These are phyloP conservation scores for Drosophila macrospina DNA, from an alignment of 2,888 invertebrate species.

Conservation along the genomic window DNA sequence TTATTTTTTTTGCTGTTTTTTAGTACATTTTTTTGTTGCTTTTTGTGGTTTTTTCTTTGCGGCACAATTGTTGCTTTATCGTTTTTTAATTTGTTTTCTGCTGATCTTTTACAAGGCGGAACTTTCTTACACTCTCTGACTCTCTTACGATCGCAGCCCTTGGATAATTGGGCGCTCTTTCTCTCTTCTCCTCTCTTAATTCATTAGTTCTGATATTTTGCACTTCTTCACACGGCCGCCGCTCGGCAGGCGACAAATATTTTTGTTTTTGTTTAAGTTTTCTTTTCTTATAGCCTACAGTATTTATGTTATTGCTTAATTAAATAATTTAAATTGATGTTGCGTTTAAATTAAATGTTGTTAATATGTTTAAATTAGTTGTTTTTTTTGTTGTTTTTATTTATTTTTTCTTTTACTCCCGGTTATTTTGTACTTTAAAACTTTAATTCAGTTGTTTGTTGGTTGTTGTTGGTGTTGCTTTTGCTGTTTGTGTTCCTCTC, in stretches of 20 bases:
- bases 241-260: slow-evolving; percentile 42
- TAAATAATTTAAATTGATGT: slow-evolving; percentile 78
- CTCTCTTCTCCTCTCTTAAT: slow-evolving; percentile 15
- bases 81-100: slow-evolving; percentile 51
- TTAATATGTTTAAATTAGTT: slow-evolving; percentile 67
- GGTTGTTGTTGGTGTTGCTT: slow-evolving; percentile 64
- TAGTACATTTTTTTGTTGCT: slow-evolving; percentile 55
- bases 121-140: slow-evolving; percentile 40
- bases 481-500: slow-evolving; percentile 62
- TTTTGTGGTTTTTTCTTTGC: slow-evolving; percentile 64
- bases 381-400: slow-evolving; percentile 30
- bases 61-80: slow-evolving; percentile 81
- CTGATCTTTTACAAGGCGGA: slow-evolving; percentile 51
- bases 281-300: slow-evolving; percentile 48
- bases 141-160: slow-evolving; percentile 25
- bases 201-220: slow-evolving; percentile 38
- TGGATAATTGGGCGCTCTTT: slow-evolving; percentile 22
- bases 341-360: slow-evolving; percentile 72
- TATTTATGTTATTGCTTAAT: slow-evolving; percentile 61
- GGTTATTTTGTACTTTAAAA: slow-evolving; percentile 84
- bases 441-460: slow-evolving; percentile 84
- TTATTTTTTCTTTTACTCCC: slow-evolving; percentile 74
- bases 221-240: slow-evolving; percentile 41
- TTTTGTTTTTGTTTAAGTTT: slow-evolving; percentile 25
- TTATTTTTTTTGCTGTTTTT: too few relatives aligned